phyloP scores from a whole-genome alignment of 2,113 vertebrate genomes.

The Actinemys pallida region DNA sequence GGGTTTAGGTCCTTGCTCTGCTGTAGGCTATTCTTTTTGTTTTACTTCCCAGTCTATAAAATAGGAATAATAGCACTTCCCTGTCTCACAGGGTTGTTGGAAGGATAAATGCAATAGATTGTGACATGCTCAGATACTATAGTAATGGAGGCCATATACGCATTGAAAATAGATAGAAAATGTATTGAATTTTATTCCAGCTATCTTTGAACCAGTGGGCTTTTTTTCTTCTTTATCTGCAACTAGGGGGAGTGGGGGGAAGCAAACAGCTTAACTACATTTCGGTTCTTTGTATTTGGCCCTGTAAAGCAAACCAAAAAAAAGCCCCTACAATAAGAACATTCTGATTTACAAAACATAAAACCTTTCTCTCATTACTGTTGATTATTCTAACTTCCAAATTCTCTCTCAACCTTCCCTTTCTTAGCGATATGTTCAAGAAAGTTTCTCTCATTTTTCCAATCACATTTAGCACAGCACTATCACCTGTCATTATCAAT shows the following conservation, averaged over 20 bases:
- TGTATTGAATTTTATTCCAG: no score
- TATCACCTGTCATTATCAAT: background rate
- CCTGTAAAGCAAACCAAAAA: background rate
- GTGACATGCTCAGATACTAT: background rate
- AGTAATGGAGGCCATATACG: background rate
- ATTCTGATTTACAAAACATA: background rate
- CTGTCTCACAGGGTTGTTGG: background rate
- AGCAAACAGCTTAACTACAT: background rate
- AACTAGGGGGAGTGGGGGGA: background rate
- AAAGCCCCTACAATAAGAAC: background rate
- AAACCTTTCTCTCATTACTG: background rate
- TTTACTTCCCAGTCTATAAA: no score
- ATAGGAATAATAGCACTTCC: background rate
- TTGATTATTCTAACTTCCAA: background rate
- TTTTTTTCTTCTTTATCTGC: background rate
- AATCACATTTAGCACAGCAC: background rate
- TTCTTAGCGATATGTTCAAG: background rate
- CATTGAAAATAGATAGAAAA: background rate
- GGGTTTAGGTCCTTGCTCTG: no score
- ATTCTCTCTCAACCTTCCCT: background rate
- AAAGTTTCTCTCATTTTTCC: background rate
- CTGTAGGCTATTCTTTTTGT: background rate
- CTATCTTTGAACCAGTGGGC: background rate
- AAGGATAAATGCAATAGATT: background rate
- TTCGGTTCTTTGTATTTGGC: background rate